Conservation (phyloP, 2,888 invertebrate genomes). For the Zeuzera pyrina region DNA sequence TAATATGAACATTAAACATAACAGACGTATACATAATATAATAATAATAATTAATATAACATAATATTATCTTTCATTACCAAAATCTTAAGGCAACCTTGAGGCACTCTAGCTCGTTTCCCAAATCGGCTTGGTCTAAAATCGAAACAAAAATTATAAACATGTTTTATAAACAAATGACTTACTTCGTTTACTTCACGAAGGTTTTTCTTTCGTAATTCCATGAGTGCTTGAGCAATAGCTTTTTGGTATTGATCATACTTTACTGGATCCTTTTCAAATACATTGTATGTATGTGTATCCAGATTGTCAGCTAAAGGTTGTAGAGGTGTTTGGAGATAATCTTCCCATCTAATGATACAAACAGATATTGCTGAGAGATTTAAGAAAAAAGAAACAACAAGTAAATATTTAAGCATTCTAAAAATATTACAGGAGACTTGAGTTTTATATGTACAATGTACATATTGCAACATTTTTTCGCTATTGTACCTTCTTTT, state of each 20-base stretch:
- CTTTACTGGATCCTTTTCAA: slow-evolving; percentile 98
- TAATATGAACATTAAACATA: too few relatives aligned
- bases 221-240: slow-evolving; percentile 79
- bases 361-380: background rate
- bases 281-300: slow-evolving; percentile 96
- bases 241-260: slow-evolving; percentile 92
- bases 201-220: slow-evolving; percentile 50
- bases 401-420: too few relatives aligned
- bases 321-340: slow-evolving; percentile 91
- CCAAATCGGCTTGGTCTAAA: slow-evolving; percentile 5
- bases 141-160: slow-evolving; percentile 1
- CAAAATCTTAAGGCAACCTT: too few relatives aligned
- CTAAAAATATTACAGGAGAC: too few relatives aligned
- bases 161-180: background rate
- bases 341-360: slow-evolving; percentile 90
- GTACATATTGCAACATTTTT: too few relatives aligned
- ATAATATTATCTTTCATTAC: too few relatives aligned
- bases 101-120: slow-evolving; percentile 6
- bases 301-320: slow-evolving; percentile 97
- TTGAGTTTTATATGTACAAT: too few relatives aligned
- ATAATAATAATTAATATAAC: too few relatives aligned
- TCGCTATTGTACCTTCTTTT: too few relatives aligned
- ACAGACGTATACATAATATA: too few relatives aligned
- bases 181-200: slow-evolving; percentile 11
- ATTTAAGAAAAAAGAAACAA: background rate